These are phyloP conservation scores for Marmota monax DNA, from an alignment of 2,113 vertebrate species.

Conservation along the genomic window DNA sequence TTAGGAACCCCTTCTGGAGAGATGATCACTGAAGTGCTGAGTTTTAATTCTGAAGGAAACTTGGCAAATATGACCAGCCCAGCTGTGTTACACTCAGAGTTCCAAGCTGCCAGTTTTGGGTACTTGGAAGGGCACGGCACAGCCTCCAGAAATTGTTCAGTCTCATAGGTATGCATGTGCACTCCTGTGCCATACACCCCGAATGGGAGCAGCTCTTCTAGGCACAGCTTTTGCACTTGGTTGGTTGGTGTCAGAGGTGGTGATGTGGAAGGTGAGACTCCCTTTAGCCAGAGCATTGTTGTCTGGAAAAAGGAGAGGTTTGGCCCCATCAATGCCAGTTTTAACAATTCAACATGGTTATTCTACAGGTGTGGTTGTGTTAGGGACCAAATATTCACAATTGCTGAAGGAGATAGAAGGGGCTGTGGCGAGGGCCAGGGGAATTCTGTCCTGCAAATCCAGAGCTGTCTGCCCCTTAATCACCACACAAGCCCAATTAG, in stretches of 20 bases:
- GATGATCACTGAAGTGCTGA: slow-evolving; percentile 89
- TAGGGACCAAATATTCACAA: too few species aligned
- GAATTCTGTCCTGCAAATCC: too few species aligned
- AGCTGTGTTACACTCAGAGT: slow-evolving; percentile 91
- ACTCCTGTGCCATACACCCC: slow-evolving; percentile 91
- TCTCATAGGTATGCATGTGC: slow-evolving; percentile 95
- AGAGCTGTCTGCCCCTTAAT: too few species aligned
- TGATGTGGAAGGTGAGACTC: slow-evolving; percentile 92
- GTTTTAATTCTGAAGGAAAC: slow-evolving; percentile 95
- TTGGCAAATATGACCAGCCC: slow-evolving; percentile 94
- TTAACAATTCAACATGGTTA: too few species aligned
- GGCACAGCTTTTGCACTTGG: slow-evolving; percentile 93
- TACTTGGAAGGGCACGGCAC: slow-evolving; percentile 91
- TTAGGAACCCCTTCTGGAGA: slow-evolving; percentile 93
- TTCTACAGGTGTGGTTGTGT: too few species aligned
- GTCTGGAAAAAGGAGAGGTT: slow-evolving; percentile 93
- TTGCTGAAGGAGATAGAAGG: too few species aligned
- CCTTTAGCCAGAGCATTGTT: slow-evolving; percentile 95
- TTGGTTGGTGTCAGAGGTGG: slow-evolving; percentile 94
- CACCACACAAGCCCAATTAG: too few species aligned
- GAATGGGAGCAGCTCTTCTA: slow-evolving; percentile 93
- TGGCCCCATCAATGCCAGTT: slow-evolving; percentile 93
- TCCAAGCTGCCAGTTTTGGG: slow-evolving; percentile 48
- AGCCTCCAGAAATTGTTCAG: slow-evolving; percentile 95
- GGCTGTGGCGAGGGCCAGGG: too few species aligned